These are phyloP conservation scores for Caerostris extrusa DNA, from an alignment of 1,140 invertebrate genomes.

Conservation along the genomic window DNA sequence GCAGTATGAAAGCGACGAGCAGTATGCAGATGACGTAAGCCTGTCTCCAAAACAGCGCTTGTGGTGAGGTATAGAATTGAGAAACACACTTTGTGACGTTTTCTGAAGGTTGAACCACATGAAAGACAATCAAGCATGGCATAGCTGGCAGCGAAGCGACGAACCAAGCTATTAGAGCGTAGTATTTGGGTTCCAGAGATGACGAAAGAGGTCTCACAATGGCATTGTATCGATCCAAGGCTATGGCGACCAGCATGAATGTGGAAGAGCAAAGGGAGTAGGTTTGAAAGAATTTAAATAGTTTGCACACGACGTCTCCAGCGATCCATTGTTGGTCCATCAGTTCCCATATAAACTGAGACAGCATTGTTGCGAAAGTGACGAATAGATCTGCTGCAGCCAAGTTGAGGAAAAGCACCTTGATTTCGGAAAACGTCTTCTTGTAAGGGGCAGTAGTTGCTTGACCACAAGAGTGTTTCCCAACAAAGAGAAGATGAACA, in stretches of 20 bases:
- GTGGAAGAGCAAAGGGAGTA: conserved; percentile 81
- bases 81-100: conserved; percentile 56
- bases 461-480: conserved; percentile 71
- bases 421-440: conserved; percentile 67
- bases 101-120: not conserved
- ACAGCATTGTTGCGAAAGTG: conserved; percentile 80
- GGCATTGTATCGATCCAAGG: conserved; percentile 82
- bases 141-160: conserved; percentile 68
- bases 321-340: conserved; percentile 81
- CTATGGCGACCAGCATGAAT: conserved; percentile 82
- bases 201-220: conserved; percentile 81
- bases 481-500: conserved; percentile 71
- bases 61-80: conserved; percentile 67
- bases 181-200: not conserved
- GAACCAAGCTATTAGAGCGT: conserved; percentile 66
- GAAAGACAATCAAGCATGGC: conserved; percentile 72
- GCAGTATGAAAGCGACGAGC: conserved; percentile 69
- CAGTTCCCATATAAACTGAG: conserved; percentile 82
- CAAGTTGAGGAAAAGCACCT: conserved; percentile 81
- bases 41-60: conserved; percentile 43
- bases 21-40: conserved; percentile 74
- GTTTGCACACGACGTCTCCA: conserved; percentile 80
- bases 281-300: conserved; percentile 81
- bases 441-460: conserved; percentile 26
- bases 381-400: conserved; percentile 81